Conservation (phyloP, 2,113 vertebrate species). For the Seriola aureovittata region DNA sequence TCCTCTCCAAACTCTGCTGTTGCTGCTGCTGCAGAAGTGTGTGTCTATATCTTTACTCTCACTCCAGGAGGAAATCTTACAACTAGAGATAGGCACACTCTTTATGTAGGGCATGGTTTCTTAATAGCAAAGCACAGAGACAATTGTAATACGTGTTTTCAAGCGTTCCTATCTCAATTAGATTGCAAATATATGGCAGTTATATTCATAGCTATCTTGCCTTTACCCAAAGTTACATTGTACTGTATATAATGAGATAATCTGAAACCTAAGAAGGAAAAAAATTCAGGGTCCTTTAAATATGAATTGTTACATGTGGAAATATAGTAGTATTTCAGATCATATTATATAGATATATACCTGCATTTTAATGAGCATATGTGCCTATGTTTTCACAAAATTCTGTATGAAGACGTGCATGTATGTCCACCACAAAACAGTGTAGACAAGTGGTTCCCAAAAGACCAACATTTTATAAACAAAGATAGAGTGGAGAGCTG, state of each 20-base stretch:
- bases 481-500: background rate
- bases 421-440: background rate
- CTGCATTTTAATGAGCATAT: too few relatives aligned
- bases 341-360: too few relatives aligned
- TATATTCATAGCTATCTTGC: background rate
- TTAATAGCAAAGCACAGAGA: background rate
- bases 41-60: slow-evolving; percentile 23
- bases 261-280: background rate
- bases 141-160: background rate
- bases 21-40: slow-evolving; percentile 29
- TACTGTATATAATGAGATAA: background rate
- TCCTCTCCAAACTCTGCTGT: slow-evolving; percentile 39
- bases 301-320: background rate
- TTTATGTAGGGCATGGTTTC: background rate
- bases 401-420: background rate
- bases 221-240: too few relatives aligned
- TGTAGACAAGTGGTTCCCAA: background rate
- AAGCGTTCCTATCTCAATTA: background rate
- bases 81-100: background rate
- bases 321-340: too few relatives aligned
- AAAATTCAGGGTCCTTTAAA: background rate
- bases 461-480: background rate
- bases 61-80: slow-evolving; percentile 32
- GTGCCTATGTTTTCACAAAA: background rate
- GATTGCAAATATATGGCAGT: background rate